phyloP scores from a whole-genome alignment of 2,797 vertebrate genomes.

The Scarus forsteni region DNA sequence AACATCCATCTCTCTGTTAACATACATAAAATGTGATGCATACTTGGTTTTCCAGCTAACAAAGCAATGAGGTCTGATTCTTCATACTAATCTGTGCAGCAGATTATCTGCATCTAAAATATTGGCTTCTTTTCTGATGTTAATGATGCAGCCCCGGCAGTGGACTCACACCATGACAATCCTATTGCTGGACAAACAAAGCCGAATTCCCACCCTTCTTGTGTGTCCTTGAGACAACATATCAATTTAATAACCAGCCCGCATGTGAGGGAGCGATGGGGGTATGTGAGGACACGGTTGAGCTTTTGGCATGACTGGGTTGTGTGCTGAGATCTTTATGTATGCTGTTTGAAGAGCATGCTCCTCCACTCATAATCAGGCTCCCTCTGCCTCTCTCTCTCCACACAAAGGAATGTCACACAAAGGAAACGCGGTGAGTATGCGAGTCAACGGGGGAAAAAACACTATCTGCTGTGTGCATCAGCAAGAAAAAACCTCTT shows the following conservation, averaged over 20 bases:
- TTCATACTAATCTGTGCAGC: background rate
- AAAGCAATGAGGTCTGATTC: background rate
- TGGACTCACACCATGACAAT: slow-evolving; percentile 56
- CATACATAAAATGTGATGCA: background rate
- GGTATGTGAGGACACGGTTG: slow-evolving; percentile 55
- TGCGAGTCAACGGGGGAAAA: slow-evolving; percentile 18
- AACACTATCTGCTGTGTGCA: slow-evolving; percentile 1
- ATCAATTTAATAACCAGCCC: slow-evolving; percentile 51
- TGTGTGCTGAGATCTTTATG: slow-evolving; percentile 42
- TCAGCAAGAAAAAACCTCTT: slow-evolving; percentile 1
- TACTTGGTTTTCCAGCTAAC: background rate
- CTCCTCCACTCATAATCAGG: slow-evolving; percentile 37
- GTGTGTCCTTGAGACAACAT: slow-evolving; percentile 51
- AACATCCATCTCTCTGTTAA: background rate
- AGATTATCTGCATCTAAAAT: slow-evolving; percentile 29
- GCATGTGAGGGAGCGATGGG: slow-evolving; percentile 28
- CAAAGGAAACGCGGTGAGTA: slow-evolving; percentile 60
- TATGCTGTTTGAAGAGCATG: slow-evolving; percentile 45
- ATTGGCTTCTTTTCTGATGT: slow-evolving; percentile 46
- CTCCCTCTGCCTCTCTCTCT: slow-evolving; percentile 21
- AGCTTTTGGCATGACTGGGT: slow-evolving; percentile 41
- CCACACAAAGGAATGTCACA: slow-evolving; percentile 77
- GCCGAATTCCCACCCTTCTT: slow-evolving; percentile 30
- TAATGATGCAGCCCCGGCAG: slow-evolving; percentile 41
- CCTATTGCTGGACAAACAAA: slow-evolving; percentile 59